These are phyloP conservation scores for Magallana ariakensis DNA, from an alignment of 1,140 invertebrate species.

Conservation along the genomic window DNA sequence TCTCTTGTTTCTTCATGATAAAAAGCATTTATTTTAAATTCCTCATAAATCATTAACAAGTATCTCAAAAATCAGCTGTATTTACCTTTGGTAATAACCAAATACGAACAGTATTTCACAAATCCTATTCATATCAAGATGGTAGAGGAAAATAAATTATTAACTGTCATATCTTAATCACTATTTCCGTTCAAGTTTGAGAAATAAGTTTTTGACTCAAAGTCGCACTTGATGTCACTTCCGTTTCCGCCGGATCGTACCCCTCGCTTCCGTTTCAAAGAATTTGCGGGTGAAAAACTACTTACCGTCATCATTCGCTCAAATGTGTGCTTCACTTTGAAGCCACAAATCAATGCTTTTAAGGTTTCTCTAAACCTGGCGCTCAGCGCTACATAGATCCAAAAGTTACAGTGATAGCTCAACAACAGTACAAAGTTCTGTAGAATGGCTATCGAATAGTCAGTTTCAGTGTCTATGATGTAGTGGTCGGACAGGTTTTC, in stretches of 20 bases:
- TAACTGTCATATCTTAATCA: not conserved
- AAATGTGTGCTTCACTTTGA: constrained; percentile 50
- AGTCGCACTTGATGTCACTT: constrained; percentile 11
- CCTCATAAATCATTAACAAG: too few species aligned
- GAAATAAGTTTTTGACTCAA: constrained; percentile 22
- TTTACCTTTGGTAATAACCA: too few species aligned
- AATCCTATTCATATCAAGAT: not conserved
- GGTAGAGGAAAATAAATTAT: not conserved
- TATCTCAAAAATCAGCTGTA: too few species aligned
- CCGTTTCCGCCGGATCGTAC: constrained; percentile 34
- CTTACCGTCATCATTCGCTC: constrained; percentile 49
- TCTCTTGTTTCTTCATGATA: too few species aligned
- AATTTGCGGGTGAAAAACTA: constrained; percentile 33
- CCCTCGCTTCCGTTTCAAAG: not conserved
- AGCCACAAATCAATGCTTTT: constrained; percentile 49
- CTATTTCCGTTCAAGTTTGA: constrained; percentile 11
- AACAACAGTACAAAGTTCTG: constrained; percentile 57
- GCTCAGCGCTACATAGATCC: constrained; percentile 59
- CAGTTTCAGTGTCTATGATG: constrained; percentile 45
- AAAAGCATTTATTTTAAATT: too few species aligned
- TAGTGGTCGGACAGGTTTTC: constrained; percentile 40
- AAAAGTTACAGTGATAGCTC: constrained; percentile 61
- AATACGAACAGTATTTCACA: too few species aligned
- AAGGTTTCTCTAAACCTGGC: constrained; percentile 53
- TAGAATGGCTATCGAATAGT: constrained; percentile 57